phyloP scores from a whole-genome alignment of 2,797 vertebrate species.

The Remorina albescens region DNA sequence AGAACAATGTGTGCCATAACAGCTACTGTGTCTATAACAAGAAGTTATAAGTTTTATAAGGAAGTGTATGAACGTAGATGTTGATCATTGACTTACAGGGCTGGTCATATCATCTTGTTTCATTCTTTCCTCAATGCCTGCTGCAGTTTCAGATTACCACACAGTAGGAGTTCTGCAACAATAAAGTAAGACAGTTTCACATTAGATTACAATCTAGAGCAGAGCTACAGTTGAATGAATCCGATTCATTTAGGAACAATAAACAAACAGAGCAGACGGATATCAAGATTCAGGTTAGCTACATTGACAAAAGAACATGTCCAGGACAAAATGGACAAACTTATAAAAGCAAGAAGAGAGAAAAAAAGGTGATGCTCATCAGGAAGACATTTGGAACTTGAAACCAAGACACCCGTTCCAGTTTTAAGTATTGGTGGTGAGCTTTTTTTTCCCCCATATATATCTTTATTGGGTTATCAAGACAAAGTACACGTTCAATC shows the following conservation, averaged over 20 bases:
- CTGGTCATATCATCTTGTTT: constrained; percentile 23
- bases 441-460: too few species aligned
- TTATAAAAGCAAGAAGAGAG: neutral
- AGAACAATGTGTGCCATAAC: constrained; percentile 20
- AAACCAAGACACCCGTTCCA: neutral
- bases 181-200: constrained; percentile 31
- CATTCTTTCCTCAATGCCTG: too few species aligned
- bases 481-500: too few species aligned
- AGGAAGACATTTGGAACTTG: neutral
- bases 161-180: neutral
- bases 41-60: constrained; percentile 8
- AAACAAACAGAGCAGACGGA: constrained; percentile 51
- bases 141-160: constrained; percentile 2
- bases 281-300: constrained; percentile 34
- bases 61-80: constrained; percentile 5
- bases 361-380: neutral
- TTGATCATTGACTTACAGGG: constrained; percentile 29
- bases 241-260: constrained; percentile 49
- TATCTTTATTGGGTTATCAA: too few species aligned
- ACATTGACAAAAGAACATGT: neutral
- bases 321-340: neutral
- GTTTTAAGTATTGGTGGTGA: too few species aligned
- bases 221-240: constrained; percentile 45
- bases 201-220: constrained; percentile 42
- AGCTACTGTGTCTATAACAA: constrained; percentile 4